Evolutionary conservation across 2,113 vertebrate species (phyloP).

Genomic region (Sisor rabdophorus): DNA sequence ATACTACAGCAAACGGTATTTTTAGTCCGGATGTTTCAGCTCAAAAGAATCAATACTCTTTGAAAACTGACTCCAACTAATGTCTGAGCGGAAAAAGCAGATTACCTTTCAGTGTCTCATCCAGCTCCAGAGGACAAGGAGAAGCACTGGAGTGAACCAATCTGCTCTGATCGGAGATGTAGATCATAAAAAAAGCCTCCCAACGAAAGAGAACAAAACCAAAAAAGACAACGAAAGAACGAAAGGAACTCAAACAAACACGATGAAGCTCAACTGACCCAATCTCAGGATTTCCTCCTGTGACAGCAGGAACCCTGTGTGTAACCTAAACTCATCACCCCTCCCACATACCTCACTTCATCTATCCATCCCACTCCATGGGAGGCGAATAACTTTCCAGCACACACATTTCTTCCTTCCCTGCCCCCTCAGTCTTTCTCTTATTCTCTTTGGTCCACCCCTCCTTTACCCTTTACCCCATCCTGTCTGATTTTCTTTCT

Average conservation of each 20-base stretch:
- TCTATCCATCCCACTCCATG: slow-evolving; percentile 42
- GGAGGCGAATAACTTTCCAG: slow-evolving; percentile 47
- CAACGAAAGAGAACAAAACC: slow-evolving; percentile 13
- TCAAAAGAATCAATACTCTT: slow-evolving; percentile 6
- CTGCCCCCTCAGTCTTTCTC: slow-evolving; percentile 26
- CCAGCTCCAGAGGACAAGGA: slow-evolving; percentile 18
- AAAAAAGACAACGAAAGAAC: neutral
- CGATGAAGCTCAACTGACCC: slow-evolving; percentile 27
- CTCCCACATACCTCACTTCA: slow-evolving; percentile 44
- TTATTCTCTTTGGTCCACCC: neutral
- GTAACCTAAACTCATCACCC: slow-evolving; percentile 45
- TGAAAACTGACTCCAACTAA: slow-evolving; percentile 6
- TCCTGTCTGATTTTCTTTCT: neutral
- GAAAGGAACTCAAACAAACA: slow-evolving; percentile 29
- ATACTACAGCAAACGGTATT: neutral
- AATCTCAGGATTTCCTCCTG: slow-evolving; percentile 57
- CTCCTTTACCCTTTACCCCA: neutral
- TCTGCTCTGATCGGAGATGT: slow-evolving; percentile 24
- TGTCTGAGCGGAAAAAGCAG: slow-evolving; percentile 7
- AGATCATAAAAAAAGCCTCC: slow-evolving; percentile 25
- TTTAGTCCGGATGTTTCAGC: slow-evolving; percentile 6
- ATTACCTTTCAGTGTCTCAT: slow-evolving; percentile 53
- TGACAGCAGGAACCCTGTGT: slow-evolving; percentile 39
- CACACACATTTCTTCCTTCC: slow-evolving; percentile 22
- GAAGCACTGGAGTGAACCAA: slow-evolving; percentile 2